These are phyloP conservation scores for Cheirogaleus major DNA, from an alignment of 2,797 vertebrate species.

Conservation along the genomic window DNA sequence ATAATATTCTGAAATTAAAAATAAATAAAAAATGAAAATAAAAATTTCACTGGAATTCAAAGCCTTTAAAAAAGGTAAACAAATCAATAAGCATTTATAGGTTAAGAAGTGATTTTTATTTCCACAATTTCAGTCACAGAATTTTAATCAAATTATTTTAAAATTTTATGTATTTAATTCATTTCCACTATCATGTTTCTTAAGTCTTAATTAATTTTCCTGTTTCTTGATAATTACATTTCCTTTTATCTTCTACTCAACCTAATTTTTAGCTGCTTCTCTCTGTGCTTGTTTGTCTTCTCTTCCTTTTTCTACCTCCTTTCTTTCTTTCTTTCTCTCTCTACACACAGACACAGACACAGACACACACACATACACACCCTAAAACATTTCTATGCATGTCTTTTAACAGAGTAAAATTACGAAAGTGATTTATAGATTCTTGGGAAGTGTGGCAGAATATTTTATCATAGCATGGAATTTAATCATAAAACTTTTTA, in stretches of 20 bases:
- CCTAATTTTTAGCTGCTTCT: not conserved
- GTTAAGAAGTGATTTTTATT: not conserved
- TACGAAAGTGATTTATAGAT: not conserved
- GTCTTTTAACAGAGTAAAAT: not conserved
- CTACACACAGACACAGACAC: not conserved
- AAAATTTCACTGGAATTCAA: not conserved
- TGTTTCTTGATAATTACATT: not conserved
- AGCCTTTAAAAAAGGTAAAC: not conserved
- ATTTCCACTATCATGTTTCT: not conserved
- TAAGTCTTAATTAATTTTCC: not conserved
- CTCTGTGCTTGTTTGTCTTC: not conserved
- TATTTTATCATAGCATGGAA: not conserved
- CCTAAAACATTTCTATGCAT: not conserved
- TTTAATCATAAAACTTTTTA: not conserved
- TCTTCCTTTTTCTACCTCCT: accelerated
- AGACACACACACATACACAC: not conserved
- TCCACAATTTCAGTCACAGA: not conserved
- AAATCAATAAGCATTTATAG: not conserved
- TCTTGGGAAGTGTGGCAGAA: not conserved
- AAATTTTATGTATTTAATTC: not conserved
- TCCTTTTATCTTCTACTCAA: not conserved
- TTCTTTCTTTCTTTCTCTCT: not conserved
- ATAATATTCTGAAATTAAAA: not conserved
- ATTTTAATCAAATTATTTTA: not conserved
- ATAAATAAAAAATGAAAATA: not conserved